phyloP scores from a whole-genome alignment of 2,113 vertebrate genomes.

The Phalacrocorax pelagicus region DNA sequence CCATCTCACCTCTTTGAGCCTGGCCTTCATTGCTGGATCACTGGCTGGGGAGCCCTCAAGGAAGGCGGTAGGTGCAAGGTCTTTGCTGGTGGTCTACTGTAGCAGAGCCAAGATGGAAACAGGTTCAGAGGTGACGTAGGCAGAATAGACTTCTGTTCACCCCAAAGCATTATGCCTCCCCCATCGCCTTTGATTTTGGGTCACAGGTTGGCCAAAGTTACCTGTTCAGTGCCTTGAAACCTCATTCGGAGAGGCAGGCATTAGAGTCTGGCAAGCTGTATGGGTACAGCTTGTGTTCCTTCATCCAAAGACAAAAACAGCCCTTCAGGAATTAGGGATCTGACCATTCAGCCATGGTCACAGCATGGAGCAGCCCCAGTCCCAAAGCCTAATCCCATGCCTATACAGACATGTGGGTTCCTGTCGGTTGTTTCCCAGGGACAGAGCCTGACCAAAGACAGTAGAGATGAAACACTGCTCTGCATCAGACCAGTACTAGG shows the following conservation, averaged over 20 bases:
- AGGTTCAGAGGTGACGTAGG: background rate
- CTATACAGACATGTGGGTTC: background rate
- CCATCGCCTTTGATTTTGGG: background rate
- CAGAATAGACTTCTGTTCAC: background rate
- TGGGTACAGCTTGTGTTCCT: background rate
- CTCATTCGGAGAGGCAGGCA: background rate
- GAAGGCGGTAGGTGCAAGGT: slow-evolving; percentile 80
- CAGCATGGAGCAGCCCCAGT: background rate
- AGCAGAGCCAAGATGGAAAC: background rate
- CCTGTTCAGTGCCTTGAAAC: background rate
- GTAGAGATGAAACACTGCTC: background rate
- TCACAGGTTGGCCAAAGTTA: background rate
- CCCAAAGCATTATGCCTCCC: background rate
- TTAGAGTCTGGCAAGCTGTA: background rate
- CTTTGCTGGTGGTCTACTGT: background rate
- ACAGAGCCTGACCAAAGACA: background rate
- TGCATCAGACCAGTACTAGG: background rate
- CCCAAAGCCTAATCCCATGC: background rate
- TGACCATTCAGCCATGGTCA: background rate
- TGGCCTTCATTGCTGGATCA: slow-evolving; percentile 90
- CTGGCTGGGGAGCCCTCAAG: slow-evolving; percentile 87
- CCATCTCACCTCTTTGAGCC: slow-evolving; percentile 85
- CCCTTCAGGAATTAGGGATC: background rate
- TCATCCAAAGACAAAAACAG: background rate
- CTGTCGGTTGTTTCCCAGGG: background rate